Percentiles rank a stretch among this genome's conserved stretches.
Evolutionary conservation across 2,797 vertebrate species (phyloP).

Genomic region (Neoniphon sammara): DNA sequence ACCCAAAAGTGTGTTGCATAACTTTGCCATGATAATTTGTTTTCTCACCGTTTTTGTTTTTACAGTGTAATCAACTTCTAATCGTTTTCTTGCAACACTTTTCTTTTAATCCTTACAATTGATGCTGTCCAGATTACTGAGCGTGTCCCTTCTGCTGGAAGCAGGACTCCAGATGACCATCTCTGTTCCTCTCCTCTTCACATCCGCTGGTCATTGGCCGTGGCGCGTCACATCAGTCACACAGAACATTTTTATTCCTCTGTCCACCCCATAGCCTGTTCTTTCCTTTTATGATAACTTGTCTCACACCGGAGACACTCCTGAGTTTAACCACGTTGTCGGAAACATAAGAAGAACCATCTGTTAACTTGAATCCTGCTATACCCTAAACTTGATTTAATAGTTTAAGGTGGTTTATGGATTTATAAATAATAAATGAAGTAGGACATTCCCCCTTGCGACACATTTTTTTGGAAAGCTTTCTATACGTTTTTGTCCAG

Average conservation of each 20-base stretch:
- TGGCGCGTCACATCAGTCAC: conserved; percentile 35
- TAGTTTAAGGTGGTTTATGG: neutral
- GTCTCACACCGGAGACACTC: conserved; percentile 64
- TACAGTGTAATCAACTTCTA: neutral
- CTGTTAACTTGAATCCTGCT: conserved; percentile 32
- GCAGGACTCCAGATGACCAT: neutral
- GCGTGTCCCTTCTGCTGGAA: neutral
- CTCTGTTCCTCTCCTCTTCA: conserved; percentile 49
- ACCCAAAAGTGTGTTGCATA: too few species aligned
- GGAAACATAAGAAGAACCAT: conserved; percentile 49
- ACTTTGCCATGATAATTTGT: too few species aligned
- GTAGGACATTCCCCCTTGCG: neutral
- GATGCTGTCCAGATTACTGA: conserved; percentile 27
- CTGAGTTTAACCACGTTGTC: conserved; percentile 50
- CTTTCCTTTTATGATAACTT: conserved; percentile 38
- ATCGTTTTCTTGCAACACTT: conserved; percentile 4
- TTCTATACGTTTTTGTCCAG: neutral
- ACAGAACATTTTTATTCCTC: conserved; percentile 47
- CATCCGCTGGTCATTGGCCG: conserved; percentile 42
- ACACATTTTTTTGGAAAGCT: neutral
- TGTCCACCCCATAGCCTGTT: conserved; percentile 10
- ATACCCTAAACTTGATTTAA: conserved; percentile 49
- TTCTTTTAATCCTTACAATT: neutral
- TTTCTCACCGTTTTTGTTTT: too few species aligned
- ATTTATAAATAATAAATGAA: neutral